Conservation (phyloP, 92 coral and sea anemone species). For the Ricordea florida region DNA sequence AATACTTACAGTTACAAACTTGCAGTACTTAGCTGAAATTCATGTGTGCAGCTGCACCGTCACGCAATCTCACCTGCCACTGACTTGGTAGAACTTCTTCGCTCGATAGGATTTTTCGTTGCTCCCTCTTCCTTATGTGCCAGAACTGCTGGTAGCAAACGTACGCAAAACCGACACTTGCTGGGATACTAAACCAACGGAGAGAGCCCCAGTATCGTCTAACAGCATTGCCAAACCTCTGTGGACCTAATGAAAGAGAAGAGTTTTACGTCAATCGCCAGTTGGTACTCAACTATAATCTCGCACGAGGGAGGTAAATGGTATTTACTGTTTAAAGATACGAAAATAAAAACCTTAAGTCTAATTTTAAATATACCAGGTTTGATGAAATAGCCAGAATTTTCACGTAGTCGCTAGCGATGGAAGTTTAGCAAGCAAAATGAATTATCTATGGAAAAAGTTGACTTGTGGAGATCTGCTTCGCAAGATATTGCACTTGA, state of each 20-base stretch:
- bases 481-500: no score
- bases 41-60: background rate
- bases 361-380: no score
- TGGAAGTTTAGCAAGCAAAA: no score
- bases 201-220: constrained; percentile 68
- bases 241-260: constrained; percentile 9
- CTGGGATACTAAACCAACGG: constrained; percentile 97
- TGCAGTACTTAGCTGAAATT: background rate
- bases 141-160: constrained; percentile 89
- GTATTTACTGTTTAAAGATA: no score
- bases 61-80: constrained; percentile 78
- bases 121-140: constrained; percentile 80
- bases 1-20: background rate
- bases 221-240: constrained; percentile 51
- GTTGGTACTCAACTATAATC: no score
- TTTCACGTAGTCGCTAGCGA: no score
- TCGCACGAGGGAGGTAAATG: no score
- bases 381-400: no score
- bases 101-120: constrained; percentile 50
- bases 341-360: no score
- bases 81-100: constrained; percentile 52
- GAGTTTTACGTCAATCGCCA: no score
- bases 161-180: constrained; percentile 95
- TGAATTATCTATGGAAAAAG: no score
- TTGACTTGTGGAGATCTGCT: no score